Evolutionary conservation across 2,113 vertebrate genomes (phyloP), one percentile per base, ranked within the genome.

Genomic region (Centropus unirufus): DNA sequence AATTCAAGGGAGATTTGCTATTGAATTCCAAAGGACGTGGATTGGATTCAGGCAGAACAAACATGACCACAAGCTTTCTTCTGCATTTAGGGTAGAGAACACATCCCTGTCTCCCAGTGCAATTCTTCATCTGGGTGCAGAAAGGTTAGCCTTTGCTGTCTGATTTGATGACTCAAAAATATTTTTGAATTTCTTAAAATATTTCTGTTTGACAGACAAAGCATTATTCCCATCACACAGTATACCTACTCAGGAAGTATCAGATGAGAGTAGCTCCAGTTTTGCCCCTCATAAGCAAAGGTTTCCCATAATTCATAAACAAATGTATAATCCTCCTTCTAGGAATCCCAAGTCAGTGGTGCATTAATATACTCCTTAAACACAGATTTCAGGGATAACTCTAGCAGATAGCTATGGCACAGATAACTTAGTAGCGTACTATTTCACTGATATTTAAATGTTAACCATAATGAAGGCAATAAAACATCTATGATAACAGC

Each of bases 371-470:
- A 92, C 55, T 47, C 81, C 12, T 82, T 64, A 61, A 52, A 54
- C 23, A 77, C 52, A 82, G 79, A 87, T 90, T 87, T 90, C 80
- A 79, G 46, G 63, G 69, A 26, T 84, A 94, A 96, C 78, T 78
- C 76, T 7, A 87, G 78, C 89, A 75, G 93, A 96, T 91, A 96
- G 87, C 26, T 93, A 79, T 27, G 68, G 96, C 40, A 16, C 90
- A 87, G 32, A 95, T 95, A 73, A 97, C 96, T 97, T 97, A 95
- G 94, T 90, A 96, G 96, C 91, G 90, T 57, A 88, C 95, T 95
- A 95, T 97, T 95, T 96, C 92, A 95, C 85, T 89, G 97, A 96
- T 98, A 97, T 97, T 98, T 98, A 98, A 98, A 97, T 97, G 96
- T 95, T 96, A 97, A 91, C 95, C 24, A 46, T 97, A 98, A 98